Conservation (phyloP, 2,797 vertebrate species). For the Liparis tanakae region DNA sequence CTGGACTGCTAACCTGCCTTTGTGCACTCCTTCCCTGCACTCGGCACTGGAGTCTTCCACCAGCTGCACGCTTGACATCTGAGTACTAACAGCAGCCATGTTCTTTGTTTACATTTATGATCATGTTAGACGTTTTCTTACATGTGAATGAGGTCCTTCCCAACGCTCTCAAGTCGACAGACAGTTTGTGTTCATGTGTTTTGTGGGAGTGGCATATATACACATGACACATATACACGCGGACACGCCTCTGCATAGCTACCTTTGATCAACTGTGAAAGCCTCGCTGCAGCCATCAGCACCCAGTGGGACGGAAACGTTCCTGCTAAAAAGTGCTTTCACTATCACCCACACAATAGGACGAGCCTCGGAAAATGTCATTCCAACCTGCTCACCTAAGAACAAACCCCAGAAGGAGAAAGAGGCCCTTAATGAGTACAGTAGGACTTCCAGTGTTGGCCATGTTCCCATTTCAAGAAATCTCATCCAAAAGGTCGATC, state of each 20-base stretch:
- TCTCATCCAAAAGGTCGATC: constrained; percentile 40
- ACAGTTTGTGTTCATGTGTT: background rate
- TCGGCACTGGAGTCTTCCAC: background rate
- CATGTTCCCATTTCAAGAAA: constrained; percentile 14
- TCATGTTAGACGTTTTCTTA: background rate
- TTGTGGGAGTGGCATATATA: background rate
- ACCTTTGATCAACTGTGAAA: too few relatives aligned
- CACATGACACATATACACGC: too few relatives aligned
- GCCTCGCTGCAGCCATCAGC: too few relatives aligned
- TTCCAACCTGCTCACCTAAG: constrained; percentile 11
- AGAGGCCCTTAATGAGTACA: constrained; percentile 19
- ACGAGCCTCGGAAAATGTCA: constrained; percentile 24
- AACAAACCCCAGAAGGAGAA: constrained; percentile 1
- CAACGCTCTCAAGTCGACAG: too few relatives aligned
- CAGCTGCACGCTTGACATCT: background rate
- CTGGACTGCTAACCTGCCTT: background rate
- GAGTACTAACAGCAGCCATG: background rate
- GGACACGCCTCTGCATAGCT: too few relatives aligned
- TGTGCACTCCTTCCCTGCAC: background rate
- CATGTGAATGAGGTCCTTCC: background rate
- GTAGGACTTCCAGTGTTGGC: constrained; percentile 36
- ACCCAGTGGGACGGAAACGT: constrained; percentile 23
- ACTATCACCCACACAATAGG: constrained; percentile 58
- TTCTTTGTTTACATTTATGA: background rate
- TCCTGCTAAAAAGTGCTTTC: constrained; percentile 62